Percentiles rank a stretch among this genome's conserved stretches.
Evolutionary conservation across 2,113 vertebrate genomes (phyloP).

Genomic region (Lutjanus erythropterus): DNA sequence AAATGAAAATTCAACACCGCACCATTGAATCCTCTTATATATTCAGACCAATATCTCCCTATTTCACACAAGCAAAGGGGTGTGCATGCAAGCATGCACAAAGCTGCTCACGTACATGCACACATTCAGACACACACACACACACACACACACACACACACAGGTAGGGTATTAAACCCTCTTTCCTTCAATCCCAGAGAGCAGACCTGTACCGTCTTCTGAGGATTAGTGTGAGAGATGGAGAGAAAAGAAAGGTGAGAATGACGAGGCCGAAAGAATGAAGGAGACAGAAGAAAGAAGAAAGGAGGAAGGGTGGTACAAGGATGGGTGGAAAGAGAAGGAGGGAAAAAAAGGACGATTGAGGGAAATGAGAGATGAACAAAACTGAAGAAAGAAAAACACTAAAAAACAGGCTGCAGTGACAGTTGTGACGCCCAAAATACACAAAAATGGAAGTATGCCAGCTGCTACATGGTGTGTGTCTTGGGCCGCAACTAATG

Average conservation of each 20-base stretch:
- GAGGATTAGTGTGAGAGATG: conserved; percentile 59
- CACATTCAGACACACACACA: neutral
- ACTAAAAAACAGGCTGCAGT: conserved; percentile 18
- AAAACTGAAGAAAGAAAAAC: neutral
- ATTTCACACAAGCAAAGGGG: conserved; percentile 64
- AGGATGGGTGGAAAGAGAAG: neutral
- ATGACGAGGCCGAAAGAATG: conserved; percentile 49
- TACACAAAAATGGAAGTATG: neutral
- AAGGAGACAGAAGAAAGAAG: conserved; percentile 35
- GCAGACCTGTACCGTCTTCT: conserved; percentile 56
- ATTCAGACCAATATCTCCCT: conserved; percentile 74
- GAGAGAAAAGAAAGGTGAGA: conserved; percentile 37
- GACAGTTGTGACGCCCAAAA: conserved; percentile 13
- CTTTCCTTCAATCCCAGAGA: conserved; percentile 67
- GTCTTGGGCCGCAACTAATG: neutral
- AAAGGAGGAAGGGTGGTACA: conserved; percentile 17
- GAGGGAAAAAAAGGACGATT: neutral
- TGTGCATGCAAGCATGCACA: conserved; percentile 43
- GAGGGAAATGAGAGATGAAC: conserved; percentile 30
- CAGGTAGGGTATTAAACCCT: conserved; percentile 62
- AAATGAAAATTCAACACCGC: conserved; percentile 70
- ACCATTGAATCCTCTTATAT: conserved; percentile 64
- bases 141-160: conserved; percentile 24
- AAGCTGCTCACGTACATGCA: conserved; percentile 40
- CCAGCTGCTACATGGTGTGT: conserved; percentile 2